Conservation (phyloP, 2,113 vertebrate genomes). For the Heliornis fulica region DNA sequence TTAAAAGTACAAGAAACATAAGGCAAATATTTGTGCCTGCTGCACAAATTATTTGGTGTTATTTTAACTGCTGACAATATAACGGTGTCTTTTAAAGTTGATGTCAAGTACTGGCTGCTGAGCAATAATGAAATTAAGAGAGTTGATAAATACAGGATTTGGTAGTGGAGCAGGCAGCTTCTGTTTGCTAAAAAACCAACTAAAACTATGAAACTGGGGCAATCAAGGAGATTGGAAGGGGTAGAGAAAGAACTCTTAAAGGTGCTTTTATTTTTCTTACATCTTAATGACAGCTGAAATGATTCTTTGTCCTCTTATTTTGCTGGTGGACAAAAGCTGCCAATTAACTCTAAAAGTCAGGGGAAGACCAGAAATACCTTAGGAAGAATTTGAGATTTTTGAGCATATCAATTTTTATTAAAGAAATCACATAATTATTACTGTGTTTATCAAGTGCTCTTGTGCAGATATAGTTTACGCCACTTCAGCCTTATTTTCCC, state of each 20-base stretch:
- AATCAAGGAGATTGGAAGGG: neutral
- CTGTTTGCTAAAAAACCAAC: neutral
- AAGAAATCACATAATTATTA: neutral
- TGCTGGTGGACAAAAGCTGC: neutral
- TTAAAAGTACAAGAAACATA: neutral
- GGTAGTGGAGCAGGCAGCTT: neutral
- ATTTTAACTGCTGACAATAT: neutral
- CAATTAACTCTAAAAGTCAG: neutral
- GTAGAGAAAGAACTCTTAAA: neutral
- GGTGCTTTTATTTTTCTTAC: neutral
- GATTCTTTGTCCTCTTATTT: fast-evolving
- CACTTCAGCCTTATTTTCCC: neutral
- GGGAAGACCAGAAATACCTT: neutral
- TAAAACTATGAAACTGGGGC: neutral
- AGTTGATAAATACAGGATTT: neutral
- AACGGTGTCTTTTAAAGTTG: neutral
- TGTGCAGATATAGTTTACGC: neutral
- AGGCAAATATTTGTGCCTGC: neutral
- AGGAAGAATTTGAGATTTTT: neutral
- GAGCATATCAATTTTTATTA: neutral
- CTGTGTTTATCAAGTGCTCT: neutral
- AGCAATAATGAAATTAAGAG: neutral
- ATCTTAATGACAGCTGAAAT: neutral
- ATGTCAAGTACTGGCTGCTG: neutral
- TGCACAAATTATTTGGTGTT: neutral